phyloP scores from a whole-genome alignment of 2,888 invertebrate genomes.

The Cartodere bifasciata region DNA sequence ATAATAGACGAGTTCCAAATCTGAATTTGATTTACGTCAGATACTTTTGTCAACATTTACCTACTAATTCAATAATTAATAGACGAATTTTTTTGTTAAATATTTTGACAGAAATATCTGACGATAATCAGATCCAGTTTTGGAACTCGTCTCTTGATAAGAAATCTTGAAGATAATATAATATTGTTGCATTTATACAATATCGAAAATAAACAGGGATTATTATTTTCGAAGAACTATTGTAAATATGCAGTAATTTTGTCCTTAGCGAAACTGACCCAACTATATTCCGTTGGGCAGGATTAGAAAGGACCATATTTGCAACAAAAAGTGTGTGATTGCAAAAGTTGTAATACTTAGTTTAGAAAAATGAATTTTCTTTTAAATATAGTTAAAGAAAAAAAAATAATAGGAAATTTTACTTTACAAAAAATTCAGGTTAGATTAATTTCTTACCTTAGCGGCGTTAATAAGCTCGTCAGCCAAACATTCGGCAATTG shows the following conservation, averaged over 20 bases:
- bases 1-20: no score
- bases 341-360: neutral
- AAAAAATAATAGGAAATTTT: slow-evolving; percentile 3
- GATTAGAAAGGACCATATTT: slow-evolving; percentile 29
- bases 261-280: slow-evolving; percentile 30
- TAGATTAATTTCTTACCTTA: no score
- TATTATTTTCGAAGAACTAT: neutral
- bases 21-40: no score
- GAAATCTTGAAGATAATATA: neutral
- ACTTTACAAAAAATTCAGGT: no score
- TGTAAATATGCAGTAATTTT: slow-evolving; percentile 17
- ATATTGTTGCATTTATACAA: neutral
- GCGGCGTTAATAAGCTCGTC: slow-evolving; percentile 99
- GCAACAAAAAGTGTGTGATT: neutral
- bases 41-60: no score
- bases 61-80: no score
- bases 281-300: slow-evolving; percentile 19
- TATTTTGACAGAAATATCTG: neutral
- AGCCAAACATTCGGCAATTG: slow-evolving; percentile 98
- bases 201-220: neutral
- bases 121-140: neutral
- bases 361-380: slow-evolving; percentile 7
- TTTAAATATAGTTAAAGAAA: neutral
- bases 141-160: neutral
- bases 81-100: slow-evolving; percentile 1